Conservation (phyloP, 2,113 vertebrate species). For the Typhlomys cinereus region DNA sequence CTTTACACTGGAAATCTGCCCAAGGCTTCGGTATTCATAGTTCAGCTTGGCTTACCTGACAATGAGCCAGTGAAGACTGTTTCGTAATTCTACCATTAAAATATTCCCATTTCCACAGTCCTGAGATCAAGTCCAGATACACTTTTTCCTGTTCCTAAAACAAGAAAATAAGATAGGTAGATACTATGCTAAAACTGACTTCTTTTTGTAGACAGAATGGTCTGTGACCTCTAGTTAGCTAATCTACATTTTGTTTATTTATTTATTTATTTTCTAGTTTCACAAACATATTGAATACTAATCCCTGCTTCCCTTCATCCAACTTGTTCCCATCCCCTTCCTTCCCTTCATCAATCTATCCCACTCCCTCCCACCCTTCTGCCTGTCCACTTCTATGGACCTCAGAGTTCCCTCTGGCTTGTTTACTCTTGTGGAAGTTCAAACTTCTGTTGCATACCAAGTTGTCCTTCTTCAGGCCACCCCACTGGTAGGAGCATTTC, state of each 20-base stretch:
- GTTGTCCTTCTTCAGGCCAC: too few species aligned
- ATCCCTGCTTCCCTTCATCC: too few species aligned
- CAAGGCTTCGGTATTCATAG: not conserved
- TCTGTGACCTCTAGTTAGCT: not conserved
- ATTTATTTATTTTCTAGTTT: too few species aligned
- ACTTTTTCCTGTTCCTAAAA: not conserved
- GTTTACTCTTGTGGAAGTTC: too few species aligned
- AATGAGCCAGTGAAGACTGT: not conserved
- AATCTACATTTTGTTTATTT: not conserved
- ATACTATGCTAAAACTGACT: slow-evolving; percentile 1
- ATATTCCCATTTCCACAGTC: not conserved
- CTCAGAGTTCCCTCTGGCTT: too few species aligned
- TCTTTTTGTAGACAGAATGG: not conserved
- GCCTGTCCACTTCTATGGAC: too few species aligned
- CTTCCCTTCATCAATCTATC: too few species aligned
- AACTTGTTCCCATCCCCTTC: too few species aligned
- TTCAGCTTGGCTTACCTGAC: not conserved
- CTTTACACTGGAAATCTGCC: slow-evolving; percentile 6
- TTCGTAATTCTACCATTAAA: slow-evolving; percentile 57
- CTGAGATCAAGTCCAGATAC: not conserved
- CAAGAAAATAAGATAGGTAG: slow-evolving; percentile 2
- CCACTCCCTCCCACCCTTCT: too few species aligned
- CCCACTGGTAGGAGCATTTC: too few species aligned
- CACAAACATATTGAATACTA: too few species aligned
- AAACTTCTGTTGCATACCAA: too few species aligned